A percentile compares a stretch with the other conserved stretches of the same genome.
Evolutionary conservation across 2,888 invertebrate genomes (phyloP).

Genomic region (Hypolimnas misippus): DNA sequence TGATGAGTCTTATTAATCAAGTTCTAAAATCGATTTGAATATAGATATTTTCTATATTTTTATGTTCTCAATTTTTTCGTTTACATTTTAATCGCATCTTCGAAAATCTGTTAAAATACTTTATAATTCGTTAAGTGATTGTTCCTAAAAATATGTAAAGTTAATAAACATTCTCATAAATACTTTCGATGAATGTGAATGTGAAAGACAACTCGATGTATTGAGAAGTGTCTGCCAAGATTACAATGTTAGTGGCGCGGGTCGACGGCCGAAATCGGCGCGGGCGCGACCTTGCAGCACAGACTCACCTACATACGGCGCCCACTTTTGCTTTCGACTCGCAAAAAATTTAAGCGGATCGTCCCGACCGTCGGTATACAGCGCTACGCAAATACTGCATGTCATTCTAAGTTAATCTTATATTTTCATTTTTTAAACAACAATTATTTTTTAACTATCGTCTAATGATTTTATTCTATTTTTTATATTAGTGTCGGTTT

Average conservation of each 20-base stretch:
- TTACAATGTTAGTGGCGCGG: constrained; percentile 51
- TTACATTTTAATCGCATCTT: no score
- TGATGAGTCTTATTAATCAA: no score
- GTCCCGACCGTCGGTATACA: constrained; percentile 26
- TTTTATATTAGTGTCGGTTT: no score
- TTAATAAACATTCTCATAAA: constrained; percentile 22
- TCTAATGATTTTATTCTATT: no score
- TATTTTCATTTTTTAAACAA: no score
- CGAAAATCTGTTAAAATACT: neutral
- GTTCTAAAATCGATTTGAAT: neutral
- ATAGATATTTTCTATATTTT: neutral
- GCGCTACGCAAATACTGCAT: constrained; percentile 9
- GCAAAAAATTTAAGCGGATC: constrained; percentile 66
- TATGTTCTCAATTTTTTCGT: no score
- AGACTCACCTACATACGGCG: constrained; percentile 80
- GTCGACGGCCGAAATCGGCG: constrained; percentile 81
- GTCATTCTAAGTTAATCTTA: neutral
- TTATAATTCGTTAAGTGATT: neutral
- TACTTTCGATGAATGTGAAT: constrained; percentile 36
- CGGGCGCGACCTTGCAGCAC: constrained; percentile 79
- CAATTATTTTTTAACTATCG: no score
- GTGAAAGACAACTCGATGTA: constrained; percentile 29
- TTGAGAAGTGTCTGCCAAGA: constrained; percentile 39
- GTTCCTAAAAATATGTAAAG: neutral
- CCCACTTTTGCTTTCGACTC: constrained; percentile 82